Percentiles rank a stretch among this genome's conserved stretches.
Conservation (phyloP, 2,113 vertebrate genomes). For the Rhinoptilus africanus region DNA sequence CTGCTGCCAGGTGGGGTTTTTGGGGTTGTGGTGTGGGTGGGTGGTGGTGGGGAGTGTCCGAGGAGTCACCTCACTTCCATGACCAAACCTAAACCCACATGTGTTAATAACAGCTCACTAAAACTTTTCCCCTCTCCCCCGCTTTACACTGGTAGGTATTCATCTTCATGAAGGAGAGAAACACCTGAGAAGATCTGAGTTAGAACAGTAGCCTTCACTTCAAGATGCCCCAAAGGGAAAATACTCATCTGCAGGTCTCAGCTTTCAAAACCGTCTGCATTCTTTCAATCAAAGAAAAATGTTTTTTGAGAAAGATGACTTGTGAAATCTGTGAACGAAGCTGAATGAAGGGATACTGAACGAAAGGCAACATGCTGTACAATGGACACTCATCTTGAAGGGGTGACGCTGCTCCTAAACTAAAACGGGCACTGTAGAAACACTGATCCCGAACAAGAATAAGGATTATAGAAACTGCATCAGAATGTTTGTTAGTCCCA, state of each 20-base stretch:
- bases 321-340: constrained; percentile 24
- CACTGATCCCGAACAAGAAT: constrained; percentile 15
- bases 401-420: not conserved
- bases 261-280: not conserved
- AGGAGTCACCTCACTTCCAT: not conserved
- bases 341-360: not conserved
- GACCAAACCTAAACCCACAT: not conserved
- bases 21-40: not conserved
- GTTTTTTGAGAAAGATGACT: constrained; percentile 14
- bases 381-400: constrained; percentile 41
- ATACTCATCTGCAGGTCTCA: not conserved
- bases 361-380: constrained; percentile 25
- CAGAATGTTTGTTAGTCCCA: constrained; percentile 85
- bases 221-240: constrained; percentile 36
- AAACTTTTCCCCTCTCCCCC: not conserved
- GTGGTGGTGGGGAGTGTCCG: too few relatives aligned
- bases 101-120: not conserved
- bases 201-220: not conserved
- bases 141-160: not conserved
- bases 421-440: constrained; percentile 20
- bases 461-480: constrained; percentile 41
- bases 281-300: not conserved
- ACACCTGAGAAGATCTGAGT: not conserved
- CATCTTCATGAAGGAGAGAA: not conserved
- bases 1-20: not conserved